Evolutionary conservation across 2,797 vertebrate species (phyloP), one percentile per base, ranked within the genome.

Genomic region (Rhinophrynus dorsalis): DNA sequence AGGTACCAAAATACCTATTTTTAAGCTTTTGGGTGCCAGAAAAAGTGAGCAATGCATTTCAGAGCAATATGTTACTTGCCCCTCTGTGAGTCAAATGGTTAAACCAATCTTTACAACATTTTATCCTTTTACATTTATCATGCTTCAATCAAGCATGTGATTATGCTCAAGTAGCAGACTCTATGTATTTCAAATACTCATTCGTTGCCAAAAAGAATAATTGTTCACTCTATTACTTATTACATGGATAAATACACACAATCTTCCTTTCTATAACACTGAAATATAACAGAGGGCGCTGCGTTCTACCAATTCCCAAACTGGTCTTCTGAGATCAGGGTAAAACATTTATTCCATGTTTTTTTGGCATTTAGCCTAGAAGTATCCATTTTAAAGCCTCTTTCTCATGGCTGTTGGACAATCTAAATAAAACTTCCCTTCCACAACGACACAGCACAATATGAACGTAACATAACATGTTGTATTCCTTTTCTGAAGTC

Each of bases 331-430:
- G 82, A 81, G 79, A 80, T 84, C 76, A 82, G 80, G 79, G 84
- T 84, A 85, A 87, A 85, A 86, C 85, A n/a, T 76, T 79, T 75
- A 88, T 81, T 83, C 84, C n/a, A 85, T 86, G 82, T 83, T 86
- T 74, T 84, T 75, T 75, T 84, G 84, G 86, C 80, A 78, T 70
- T 77, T 59, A 63, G 84, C 86, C 83, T 83, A 86, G 81, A 83
- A 77, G 63, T 83, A 85, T 86, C 81, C 74, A 77, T 86, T 86
- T 77, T 81, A 81, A 75, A 83, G 80, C 55, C 57, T 58, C 62
- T 70, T 84, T 77, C 81, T 83, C 80, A 78, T 87, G 86, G 85
- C 84, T 84, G 78, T 78, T 77, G 82, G 82, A 85, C 86, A 88
- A 82, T 85, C 83, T 82, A 88, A 88, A 87, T 68, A 87, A 80